These are phyloP conservation scores for Sycophila texana DNA, from an alignment of 2,888 invertebrate genomes.

Conservation along the genomic window DNA sequence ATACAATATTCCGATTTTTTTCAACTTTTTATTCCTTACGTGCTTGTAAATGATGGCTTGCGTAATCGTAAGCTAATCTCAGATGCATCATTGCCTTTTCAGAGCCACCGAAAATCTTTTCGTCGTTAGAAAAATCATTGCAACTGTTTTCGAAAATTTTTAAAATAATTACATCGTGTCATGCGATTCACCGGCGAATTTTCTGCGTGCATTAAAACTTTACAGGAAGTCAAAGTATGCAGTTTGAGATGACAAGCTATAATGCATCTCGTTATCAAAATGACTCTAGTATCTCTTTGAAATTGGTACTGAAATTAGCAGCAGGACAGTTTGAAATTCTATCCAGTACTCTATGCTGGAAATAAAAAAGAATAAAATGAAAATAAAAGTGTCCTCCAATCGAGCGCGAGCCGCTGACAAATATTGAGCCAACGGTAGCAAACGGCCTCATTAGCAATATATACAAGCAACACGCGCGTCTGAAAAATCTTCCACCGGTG, in stretches of 20 bases:
- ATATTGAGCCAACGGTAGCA: too few species aligned
- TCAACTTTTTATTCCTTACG: too few species aligned
- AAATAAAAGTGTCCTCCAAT: neutral
- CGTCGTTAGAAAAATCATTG: too few species aligned
- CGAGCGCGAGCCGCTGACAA: neutral
- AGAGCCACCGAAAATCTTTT: too few species aligned
- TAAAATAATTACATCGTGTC: slow-evolving; percentile 9
- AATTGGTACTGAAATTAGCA: neutral
- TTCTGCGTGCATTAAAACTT: slow-evolving; percentile 1
- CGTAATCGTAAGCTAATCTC: too few species aligned
- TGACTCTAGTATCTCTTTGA: neutral
- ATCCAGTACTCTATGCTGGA: too few species aligned
- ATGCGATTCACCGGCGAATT: slow-evolving; percentile 7
- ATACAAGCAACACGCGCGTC: neutral
- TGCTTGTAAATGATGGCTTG: too few species aligned
- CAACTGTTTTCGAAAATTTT: too few species aligned
- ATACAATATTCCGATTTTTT: too few species aligned
- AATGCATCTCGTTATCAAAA: slow-evolving; percentile 43
- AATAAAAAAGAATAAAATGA: slow-evolving; percentile 11
- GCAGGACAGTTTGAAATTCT: neutral
- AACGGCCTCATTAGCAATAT: neutral
- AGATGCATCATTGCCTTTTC: too few species aligned
- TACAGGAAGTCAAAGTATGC: slow-evolving; percentile 33
- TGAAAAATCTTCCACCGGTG: slow-evolving; percentile 43
- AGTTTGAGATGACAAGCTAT: slow-evolving; percentile 17